Conservation (phyloP, 1,140 invertebrate species). For the Ganaspis sp. region DNA sequence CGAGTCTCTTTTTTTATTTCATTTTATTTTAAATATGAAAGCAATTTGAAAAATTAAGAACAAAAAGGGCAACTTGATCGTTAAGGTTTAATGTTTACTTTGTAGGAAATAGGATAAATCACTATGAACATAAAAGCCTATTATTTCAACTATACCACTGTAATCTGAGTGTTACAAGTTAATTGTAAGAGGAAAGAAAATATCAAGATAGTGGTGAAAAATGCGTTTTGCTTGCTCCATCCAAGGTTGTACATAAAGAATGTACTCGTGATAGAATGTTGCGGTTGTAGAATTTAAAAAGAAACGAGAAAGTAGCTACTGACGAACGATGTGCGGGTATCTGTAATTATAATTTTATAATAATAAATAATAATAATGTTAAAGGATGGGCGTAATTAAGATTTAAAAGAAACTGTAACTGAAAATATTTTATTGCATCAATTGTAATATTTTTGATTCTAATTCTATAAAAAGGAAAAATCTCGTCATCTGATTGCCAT, state of each 20-base stretch:
- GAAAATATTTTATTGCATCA: not conserved
- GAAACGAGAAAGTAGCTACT: not conserved
- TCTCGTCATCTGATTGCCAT: not conserved
- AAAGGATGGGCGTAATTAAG: not conserved
- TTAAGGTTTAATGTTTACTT: slow-evolving; percentile 53
- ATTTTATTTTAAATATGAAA: not conserved
- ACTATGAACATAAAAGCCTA: slow-evolving; percentile 52
- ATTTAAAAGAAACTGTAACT: not conserved
- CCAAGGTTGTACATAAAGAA: slow-evolving; percentile 17
- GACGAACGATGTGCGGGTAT: not conserved
- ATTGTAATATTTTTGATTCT: not conserved
- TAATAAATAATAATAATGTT: slow-evolving; percentile 3
- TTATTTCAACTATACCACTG: slow-evolving; percentile 52
- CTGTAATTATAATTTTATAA: slow-evolving; percentile 4
- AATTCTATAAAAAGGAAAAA: not conserved
- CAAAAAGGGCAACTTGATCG: slow-evolving; percentile 42
- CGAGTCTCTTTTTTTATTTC: too few species aligned
- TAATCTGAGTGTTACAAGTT: slow-evolving; percentile 56
- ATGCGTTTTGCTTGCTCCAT: slow-evolving; percentile 26
- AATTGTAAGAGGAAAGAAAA: slow-evolving; percentile 48
- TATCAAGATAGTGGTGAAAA: slow-evolving; percentile 40
- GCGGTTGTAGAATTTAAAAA: slow-evolving; percentile 11
- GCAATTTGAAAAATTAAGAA: not conserved
- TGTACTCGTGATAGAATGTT: slow-evolving; percentile 20
- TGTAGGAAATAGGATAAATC: slow-evolving; percentile 54